Evolutionary conservation across 1,140 invertebrate species (phyloP).

Genomic region (Drosophila subpulchrella): DNA sequence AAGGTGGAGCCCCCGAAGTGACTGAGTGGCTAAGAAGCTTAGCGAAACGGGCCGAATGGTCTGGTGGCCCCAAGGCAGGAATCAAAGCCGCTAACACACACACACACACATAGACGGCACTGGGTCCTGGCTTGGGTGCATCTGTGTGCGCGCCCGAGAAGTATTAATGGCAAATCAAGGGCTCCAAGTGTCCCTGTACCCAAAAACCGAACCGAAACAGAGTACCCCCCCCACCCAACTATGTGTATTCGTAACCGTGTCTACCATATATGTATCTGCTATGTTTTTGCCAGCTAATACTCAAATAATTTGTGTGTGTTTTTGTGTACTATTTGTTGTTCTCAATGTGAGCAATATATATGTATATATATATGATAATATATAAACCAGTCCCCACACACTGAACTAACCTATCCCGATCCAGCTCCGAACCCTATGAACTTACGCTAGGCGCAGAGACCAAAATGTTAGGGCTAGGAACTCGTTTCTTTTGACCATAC

Average conservation of each 20-base stretch:
- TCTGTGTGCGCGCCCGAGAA: not conserved
- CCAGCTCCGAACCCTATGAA: not conserved
- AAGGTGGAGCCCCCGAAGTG: conserved; percentile 15
- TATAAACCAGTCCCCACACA: conserved; percentile 1
- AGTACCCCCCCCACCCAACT: not conserved
- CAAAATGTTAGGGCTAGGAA: conserved; percentile 3
- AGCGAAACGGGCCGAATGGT: conserved; percentile 6
- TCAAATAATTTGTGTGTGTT: conserved; percentile 40
- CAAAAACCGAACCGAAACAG: conserved; percentile 10
- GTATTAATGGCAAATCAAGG: conserved; percentile 28
- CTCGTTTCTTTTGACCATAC: conserved; percentile 84
- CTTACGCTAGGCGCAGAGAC: not conserved
- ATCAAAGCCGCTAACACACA: not conserved
- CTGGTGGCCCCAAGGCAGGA: conserved; percentile 11
- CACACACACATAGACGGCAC: not conserved
- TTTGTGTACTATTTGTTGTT: conserved; percentile 36
- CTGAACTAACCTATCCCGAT: not conserved
- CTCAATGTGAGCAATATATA: conserved; percentile 13
- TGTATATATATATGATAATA: conserved; percentile 1
- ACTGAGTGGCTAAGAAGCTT: conserved; percentile 39
- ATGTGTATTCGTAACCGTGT: conserved; percentile 40
- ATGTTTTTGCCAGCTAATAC: conserved; percentile 24
- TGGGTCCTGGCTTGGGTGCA: not conserved
- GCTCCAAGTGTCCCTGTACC: conserved; percentile 5
- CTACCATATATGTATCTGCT: conserved; percentile 37